These are phyloP conservation scores for Mustelus asterias DNA, from an alignment of 2,113 vertebrate genomes.

Conservation along the genomic window DNA sequence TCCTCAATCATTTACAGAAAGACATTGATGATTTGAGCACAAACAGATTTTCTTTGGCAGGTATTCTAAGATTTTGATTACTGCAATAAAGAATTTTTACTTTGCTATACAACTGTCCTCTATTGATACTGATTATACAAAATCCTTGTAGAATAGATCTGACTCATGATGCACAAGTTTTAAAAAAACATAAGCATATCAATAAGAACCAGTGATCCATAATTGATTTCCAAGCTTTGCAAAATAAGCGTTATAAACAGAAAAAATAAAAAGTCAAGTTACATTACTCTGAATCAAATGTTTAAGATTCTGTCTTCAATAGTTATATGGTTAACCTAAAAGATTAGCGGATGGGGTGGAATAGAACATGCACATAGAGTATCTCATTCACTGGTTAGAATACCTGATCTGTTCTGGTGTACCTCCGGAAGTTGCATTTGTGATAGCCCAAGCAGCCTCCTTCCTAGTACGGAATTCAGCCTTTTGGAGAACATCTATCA, in stretches of 20 bases:
- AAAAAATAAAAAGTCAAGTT: not conserved
- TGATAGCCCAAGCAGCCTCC: slow-evolving; percentile 82
- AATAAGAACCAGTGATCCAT: not conserved
- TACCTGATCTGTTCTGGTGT: slow-evolving; percentile 78
- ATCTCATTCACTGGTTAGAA: not conserved
- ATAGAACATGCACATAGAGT: not conserved
- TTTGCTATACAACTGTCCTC: not conserved
- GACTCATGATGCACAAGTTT: not conserved
- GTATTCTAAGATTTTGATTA: not conserved
- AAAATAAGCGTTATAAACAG: not conserved
- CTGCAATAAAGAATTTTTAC: not conserved
- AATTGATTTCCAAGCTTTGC: not conserved
- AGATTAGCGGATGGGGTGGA: not conserved
- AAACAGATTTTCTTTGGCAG: not conserved
- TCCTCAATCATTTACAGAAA: not conserved
- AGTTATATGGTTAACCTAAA: not conserved
- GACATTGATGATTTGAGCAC: not conserved
- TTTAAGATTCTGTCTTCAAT: not conserved
- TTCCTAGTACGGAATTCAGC: slow-evolving; percentile 87
- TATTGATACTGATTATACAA: not conserved
- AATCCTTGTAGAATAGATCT: not conserved
- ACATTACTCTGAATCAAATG: not conserved
- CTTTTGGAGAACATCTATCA: slow-evolving; percentile 87
- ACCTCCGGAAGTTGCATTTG: slow-evolving; percentile 79
- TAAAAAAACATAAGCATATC: not conserved